Conservation (phyloP, 2,797 vertebrate genomes). For the Sebastes minor region DNA sequence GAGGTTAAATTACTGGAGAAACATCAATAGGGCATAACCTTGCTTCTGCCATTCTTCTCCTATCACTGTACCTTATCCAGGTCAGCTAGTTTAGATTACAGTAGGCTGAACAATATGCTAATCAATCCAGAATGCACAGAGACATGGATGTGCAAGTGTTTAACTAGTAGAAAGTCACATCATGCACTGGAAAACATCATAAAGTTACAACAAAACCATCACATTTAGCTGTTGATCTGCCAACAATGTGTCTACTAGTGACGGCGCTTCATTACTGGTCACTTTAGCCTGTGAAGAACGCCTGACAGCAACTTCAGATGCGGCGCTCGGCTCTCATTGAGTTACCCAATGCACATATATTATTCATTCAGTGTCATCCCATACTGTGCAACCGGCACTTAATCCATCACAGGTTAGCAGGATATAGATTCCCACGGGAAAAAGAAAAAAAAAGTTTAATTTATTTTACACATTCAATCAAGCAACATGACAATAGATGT, state of each 20-base stretch:
- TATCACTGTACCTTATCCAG: slow-evolving; percentile 45
- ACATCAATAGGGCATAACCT: slow-evolving; percentile 7
- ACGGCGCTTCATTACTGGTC: slow-evolving; percentile 4
- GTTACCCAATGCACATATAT: slow-evolving; percentile 77
- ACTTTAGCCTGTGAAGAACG: background rate
- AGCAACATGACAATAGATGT: background rate
- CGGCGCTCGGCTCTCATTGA: slow-evolving; percentile 59
- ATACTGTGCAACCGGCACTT: slow-evolving; percentile 67
- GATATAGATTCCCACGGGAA: slow-evolving; percentile 32
- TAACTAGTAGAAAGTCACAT: background rate
- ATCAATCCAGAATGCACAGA: background rate
- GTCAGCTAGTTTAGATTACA: slow-evolving; percentile 49
- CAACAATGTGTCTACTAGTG: background rate
- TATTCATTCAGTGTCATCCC: slow-evolving; percentile 82
- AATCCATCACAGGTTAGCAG: slow-evolving; percentile 52
- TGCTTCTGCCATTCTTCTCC: background rate
- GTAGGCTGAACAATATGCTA: slow-evolving; percentile 3
- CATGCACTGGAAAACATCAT: background rate
- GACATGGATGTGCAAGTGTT: background rate
- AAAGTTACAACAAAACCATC: background rate
- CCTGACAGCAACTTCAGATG: slow-evolving; percentile 40
- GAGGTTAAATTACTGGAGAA: background rate
- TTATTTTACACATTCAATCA: slow-evolving; percentile 15
- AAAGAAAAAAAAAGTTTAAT: background rate
- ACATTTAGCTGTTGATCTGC: background rate